Conservation (phyloP, 2,888 invertebrate species). For the Andrena chrysosceles region DNA sequence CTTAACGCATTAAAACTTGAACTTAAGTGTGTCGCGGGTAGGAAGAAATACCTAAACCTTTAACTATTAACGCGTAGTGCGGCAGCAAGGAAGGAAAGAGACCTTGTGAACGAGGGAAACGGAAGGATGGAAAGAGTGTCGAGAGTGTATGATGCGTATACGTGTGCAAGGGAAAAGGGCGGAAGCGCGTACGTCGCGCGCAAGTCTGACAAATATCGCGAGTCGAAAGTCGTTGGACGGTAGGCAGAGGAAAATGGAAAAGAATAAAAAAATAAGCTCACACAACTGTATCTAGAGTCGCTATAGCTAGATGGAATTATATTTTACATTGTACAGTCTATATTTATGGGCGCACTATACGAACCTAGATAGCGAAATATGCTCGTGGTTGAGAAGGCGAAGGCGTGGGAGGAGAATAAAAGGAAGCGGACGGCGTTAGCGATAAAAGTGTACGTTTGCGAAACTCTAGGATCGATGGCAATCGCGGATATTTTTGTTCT, state of each 20-base stretch:
- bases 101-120: not conserved
- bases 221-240: slow-evolving; percentile 37
- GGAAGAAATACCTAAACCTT: slow-evolving; percentile 20
- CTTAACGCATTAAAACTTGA: slow-evolving; percentile 61
- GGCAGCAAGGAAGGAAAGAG: slow-evolving; percentile 2
- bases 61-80: slow-evolving; percentile 49
- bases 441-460: slow-evolving; percentile 17
- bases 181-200: not conserved
- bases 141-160: not conserved
- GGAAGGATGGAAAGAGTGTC: not conserved
- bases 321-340: slow-evolving; percentile 84
- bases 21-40: slow-evolving; percentile 62
- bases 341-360: slow-evolving; percentile 76
- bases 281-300: slow-evolving; percentile 78
- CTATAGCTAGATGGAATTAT: slow-evolving; percentile 83
- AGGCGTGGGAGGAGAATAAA: not conserved
- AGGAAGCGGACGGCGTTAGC: slow-evolving; percentile 9
- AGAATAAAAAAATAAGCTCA: slow-evolving; percentile 66
- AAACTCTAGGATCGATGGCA: slow-evolving; percentile 37
- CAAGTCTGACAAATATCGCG: slow-evolving; percentile 1
- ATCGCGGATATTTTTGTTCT: slow-evolving; percentile 54
- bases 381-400: slow-evolving; percentile 56
- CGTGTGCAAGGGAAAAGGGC: not conserved
- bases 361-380: slow-evolving; percentile 71
- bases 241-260: slow-evolving; percentile 33